These are phyloP conservation scores for Lysandra coridon DNA, from an alignment of 2,888 invertebrate species.

Conservation along the genomic window DNA sequence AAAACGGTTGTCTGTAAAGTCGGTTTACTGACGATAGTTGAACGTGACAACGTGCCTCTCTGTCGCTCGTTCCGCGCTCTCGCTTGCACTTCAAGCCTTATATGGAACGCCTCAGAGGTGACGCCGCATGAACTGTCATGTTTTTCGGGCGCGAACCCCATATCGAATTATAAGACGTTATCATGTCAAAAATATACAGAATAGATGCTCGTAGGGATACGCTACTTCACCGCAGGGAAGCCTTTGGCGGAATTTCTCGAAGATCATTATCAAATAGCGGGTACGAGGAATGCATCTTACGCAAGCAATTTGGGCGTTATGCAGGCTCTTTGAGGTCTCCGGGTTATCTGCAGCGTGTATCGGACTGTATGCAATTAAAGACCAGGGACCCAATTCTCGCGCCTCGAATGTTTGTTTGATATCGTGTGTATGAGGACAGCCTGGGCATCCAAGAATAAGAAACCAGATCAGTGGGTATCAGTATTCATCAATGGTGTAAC, in stretches of 20 bases:
- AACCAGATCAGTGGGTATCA: too few relatives aligned
- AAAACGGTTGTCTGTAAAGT: too few relatives aligned
- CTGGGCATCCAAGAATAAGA: not conserved
- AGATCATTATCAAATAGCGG: constrained; percentile 16
- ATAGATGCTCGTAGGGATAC: not conserved
- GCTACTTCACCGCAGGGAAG: not conserved
- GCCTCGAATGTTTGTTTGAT: not conserved
- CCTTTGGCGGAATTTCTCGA: not conserved
- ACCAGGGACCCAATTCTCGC: not conserved
- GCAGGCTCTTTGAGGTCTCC: constrained; percentile 13
- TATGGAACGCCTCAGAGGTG: too few relatives aligned
- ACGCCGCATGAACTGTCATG: too few relatives aligned
- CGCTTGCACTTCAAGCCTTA: too few relatives aligned
- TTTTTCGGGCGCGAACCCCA: too few relatives aligned
- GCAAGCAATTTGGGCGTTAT: constrained; percentile 13
- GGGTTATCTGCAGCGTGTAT: constrained; percentile 14
- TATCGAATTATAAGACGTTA: too few relatives aligned
- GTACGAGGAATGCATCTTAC: constrained; percentile 16
- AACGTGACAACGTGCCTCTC: too few relatives aligned
- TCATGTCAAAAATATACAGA: not conserved
- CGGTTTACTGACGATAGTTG: too few relatives aligned
- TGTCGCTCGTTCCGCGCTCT: too few relatives aligned
- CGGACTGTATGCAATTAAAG: constrained; percentile 9
- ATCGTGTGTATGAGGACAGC: not conserved
- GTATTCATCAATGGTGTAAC: too few relatives aligned